A percentile compares a stretch with the other conserved stretches of the same genome.
These are phyloP conservation scores for Limonius californicus DNA, from an alignment of 1,140 invertebrate genomes.

Conservation along the genomic window DNA sequence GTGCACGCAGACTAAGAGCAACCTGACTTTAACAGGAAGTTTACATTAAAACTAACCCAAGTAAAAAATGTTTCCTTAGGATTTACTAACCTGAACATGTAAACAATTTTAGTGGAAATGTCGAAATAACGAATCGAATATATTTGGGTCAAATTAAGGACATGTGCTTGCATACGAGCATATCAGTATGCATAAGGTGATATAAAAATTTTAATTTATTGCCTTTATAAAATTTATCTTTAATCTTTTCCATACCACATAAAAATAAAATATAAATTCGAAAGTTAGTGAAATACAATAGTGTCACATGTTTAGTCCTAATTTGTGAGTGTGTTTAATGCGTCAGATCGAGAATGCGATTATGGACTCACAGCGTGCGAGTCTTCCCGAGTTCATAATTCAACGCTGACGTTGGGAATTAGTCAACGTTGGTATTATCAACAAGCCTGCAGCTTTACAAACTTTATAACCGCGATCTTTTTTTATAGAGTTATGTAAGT, in stretches of 20 bases:
- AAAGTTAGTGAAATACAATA: slow-evolving; percentile 27
- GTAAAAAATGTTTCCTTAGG: too few relatives aligned
- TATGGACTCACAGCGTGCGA: slow-evolving; percentile 25
- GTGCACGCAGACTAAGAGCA: too few relatives aligned
- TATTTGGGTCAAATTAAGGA: not conserved
- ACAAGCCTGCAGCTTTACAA: not conserved
- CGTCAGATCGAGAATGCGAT: slow-evolving; percentile 36
- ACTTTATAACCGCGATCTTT: slow-evolving; percentile 3
- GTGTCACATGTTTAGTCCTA: slow-evolving; percentile 29
- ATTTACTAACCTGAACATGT: too few relatives aligned
- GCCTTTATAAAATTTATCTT: slow-evolving; percentile 11
- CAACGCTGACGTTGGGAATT: slow-evolving; percentile 27
- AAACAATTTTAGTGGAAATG: too few relatives aligned
- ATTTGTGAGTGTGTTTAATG: slow-evolving; percentile 39
- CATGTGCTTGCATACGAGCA: not conserved
- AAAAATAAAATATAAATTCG: slow-evolving; percentile 16
- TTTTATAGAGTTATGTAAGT: not conserved
- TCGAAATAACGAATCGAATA: too few relatives aligned
- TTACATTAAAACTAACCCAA: too few relatives aligned
- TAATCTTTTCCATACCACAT: slow-evolving; percentile 9
- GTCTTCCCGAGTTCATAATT: slow-evolving; percentile 24
- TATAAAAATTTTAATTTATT: slow-evolving; percentile 12
- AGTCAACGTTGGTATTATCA: slow-evolving; percentile 26
- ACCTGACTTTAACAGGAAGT: too few relatives aligned
- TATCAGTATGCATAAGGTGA: slow-evolving; percentile 2